Evolutionary conservation across 2,113 vertebrate genomes (phyloP).

Genomic region (Coracopsis vasa): DNA sequence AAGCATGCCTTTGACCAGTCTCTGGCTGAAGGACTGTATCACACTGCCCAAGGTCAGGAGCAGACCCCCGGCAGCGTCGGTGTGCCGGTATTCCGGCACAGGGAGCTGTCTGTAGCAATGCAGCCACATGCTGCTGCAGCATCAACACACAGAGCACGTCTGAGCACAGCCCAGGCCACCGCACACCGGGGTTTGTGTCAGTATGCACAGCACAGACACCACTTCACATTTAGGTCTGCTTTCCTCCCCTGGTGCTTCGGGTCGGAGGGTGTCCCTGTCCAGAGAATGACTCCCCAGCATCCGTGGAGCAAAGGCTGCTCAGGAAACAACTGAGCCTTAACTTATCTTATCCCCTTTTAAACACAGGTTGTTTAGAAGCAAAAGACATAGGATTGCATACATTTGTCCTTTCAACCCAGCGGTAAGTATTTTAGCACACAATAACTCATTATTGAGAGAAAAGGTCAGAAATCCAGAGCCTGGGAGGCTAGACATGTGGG

Average conservation of each 20-base stretch:
- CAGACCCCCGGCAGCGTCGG: not conserved
- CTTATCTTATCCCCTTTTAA: not conserved
- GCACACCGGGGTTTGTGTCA: not conserved
- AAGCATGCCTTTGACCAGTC: not conserved
- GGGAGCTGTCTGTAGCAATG: not conserved
- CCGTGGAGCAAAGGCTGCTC: not conserved
- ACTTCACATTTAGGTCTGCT: not conserved
- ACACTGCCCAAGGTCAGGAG: not conserved
- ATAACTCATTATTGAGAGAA: not conserved
- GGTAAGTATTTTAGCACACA: not conserved
- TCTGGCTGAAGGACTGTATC: not conserved
- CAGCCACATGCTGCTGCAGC: not conserved
- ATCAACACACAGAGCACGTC: fast-evolving
- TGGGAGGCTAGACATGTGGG: not conserved
- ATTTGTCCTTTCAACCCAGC: not conserved
- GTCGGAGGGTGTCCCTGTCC: not conserved
- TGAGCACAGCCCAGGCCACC: not conserved
- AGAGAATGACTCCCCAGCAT: not conserved
- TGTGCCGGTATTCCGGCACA: fast-evolving
- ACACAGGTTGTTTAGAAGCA: not conserved
- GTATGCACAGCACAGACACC: not conserved
- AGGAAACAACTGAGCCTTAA: not conserved
- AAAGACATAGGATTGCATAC: not conserved
- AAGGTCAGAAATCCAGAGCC: not conserved
- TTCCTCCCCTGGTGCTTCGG: not conserved